These are phyloP conservation scores for Drosophila stalkeri DNA, from an alignment of 2,888 invertebrate species.

Conservation along the genomic window DNA sequence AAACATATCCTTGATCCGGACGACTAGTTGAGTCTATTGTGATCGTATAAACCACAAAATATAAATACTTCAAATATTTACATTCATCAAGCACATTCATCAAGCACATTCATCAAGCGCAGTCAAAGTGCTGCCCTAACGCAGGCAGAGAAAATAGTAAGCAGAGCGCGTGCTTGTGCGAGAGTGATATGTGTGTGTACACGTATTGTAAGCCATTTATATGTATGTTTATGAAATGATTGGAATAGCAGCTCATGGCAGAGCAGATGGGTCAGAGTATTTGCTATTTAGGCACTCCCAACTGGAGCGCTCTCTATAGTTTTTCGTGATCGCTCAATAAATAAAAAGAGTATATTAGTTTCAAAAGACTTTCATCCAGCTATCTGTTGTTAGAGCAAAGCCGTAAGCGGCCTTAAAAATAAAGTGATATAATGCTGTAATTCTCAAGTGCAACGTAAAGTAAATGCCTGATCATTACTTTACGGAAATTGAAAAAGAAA, in stretches of 20 bases:
- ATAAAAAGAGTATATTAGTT: not conserved
- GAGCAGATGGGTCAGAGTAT: not conserved
- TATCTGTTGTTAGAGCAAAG: too few relatives aligned
- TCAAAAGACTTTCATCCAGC: not conserved
- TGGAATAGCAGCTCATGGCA: not conserved
- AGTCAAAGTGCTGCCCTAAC: not conserved
- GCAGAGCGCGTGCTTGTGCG: not conserved
- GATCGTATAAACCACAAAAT: too few relatives aligned
- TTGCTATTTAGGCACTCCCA: not conserved
- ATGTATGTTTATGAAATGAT: not conserved
- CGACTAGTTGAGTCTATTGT: too few relatives aligned
- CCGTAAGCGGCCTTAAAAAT: conserved; percentile 68
- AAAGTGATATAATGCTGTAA: not conserved
- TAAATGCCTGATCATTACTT: not conserved
- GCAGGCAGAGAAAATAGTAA: not conserved
- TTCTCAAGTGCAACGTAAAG: not conserved
- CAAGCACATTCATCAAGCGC: not conserved
- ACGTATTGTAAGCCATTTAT: not conserved
- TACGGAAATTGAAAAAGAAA: not conserved
- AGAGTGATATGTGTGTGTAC: not conserved
- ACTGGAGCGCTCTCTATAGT: not conserved
- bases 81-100: too few relatives aligned
- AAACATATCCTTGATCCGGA: too few relatives aligned
- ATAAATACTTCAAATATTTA: too few relatives aligned
- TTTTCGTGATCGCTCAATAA: not conserved